Evolutionary conservation across 2,797 vertebrate species (phyloP).

Genomic region (Phyllotis vaccarum): DNA sequence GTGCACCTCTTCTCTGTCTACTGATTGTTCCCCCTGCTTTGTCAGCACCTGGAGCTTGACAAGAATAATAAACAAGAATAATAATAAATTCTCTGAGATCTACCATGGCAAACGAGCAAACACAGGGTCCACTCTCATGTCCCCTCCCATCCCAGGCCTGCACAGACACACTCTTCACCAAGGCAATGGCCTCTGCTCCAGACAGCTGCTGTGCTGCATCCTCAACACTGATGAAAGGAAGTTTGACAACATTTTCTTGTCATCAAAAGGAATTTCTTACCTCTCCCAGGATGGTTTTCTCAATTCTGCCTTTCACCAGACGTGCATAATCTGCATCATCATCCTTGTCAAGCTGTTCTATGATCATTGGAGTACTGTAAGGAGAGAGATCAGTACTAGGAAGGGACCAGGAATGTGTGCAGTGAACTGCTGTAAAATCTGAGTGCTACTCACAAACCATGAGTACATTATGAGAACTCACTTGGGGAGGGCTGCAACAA

Average conservation of each 20-base stretch:
- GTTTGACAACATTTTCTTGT: neutral
- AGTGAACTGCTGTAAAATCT: no score
- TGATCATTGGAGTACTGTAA: constrained; percentile 97
- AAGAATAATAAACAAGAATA: no score
- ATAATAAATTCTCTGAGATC: constrained; percentile 99
- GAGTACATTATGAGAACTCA: no score
- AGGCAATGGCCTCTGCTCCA: accelerated
- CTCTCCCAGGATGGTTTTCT: constrained; percentile 98
- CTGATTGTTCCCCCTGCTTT: neutral
- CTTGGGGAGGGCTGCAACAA: no score
- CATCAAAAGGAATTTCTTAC: neutral
- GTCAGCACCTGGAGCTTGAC: constrained; percentile 91
- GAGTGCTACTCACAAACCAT: no score
- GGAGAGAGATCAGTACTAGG: no score
- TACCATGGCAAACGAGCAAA: constrained; percentile 77
- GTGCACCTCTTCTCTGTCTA: accelerated
- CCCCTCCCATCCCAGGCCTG: neutral
- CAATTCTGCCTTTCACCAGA: constrained; percentile 98
- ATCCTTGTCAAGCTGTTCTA: constrained; percentile 94
- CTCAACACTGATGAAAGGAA: neutral
- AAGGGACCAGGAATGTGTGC: no score
- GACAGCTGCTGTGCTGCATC: neutral
- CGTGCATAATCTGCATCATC: constrained; percentile 96
- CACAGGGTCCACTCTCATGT: neutral
- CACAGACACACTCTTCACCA: neutral